These are phyloP conservation scores for Schmidtea mediterranea DNA, from an alignment of 1,140 invertebrate genomes.

Conservation along the genomic window DNA sequence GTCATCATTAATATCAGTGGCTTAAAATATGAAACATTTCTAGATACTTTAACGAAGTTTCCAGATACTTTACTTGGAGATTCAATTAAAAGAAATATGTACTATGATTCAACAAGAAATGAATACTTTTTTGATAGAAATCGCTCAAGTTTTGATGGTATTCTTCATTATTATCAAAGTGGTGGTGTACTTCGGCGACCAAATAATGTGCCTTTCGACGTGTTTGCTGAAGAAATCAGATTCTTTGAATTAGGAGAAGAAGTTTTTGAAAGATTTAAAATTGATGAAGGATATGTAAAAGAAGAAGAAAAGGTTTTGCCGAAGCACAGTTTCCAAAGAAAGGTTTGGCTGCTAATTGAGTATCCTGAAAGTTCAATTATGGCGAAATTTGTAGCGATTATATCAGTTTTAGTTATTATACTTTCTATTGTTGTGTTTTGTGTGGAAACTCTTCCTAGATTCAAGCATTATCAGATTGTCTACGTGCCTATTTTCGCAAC, in stretches of 20 bases:
- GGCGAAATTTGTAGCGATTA: conserved; percentile 89
- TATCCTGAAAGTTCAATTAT: conserved; percentile 96
- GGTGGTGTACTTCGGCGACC: conserved; percentile 74
- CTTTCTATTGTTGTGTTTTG: conserved; percentile 98
- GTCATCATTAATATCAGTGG: conserved; percentile 37
- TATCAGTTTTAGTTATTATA: conserved; percentile 83
- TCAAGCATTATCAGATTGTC: conserved; percentile 56
- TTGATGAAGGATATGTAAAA: conserved; percentile 1
- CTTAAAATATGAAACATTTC: conserved; percentile 85
- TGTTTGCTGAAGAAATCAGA: conserved; percentile 22
- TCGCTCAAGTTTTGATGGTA: conserved; percentile 54
- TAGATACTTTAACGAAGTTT: conserved; percentile 41
- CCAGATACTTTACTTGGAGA: conserved; percentile 87
- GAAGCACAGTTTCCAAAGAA: conserved; percentile 59
- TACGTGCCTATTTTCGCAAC: neutral
- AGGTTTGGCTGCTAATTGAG: conserved; percentile 85
- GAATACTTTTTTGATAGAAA: conserved; percentile 99
- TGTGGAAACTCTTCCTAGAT: conserved; percentile 90
- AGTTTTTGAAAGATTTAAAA: conserved; percentile 13
- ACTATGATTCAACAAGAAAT: conserved; percentile 80
- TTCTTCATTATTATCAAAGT: conserved; percentile 97
- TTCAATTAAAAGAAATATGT: conserved; percentile 46
- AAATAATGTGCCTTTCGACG: conserved; percentile 66
- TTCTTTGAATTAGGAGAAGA: conserved; percentile 23
- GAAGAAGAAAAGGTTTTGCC: conserved; percentile 3